Conservation (phyloP, 2,113 vertebrate genomes). For the Perca flavescens region DNA sequence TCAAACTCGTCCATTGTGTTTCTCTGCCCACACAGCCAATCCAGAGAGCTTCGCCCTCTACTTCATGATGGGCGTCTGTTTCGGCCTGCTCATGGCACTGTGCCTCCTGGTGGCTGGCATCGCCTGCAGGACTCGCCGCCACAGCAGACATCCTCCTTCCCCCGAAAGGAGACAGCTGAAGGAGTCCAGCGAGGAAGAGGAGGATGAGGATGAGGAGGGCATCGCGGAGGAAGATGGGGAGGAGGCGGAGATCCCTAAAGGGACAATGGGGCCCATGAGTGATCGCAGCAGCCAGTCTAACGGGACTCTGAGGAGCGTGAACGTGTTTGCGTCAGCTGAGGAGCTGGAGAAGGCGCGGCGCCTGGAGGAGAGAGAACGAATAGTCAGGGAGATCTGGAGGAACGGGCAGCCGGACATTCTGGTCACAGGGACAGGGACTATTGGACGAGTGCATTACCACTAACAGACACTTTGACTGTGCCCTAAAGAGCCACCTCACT, state of each 20-base stretch:
- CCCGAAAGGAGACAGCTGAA: conserved; percentile 79
- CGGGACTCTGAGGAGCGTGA: conserved; percentile 85
- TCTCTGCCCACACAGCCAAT: conserved; percentile 82
- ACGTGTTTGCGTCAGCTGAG: conserved; percentile 93
- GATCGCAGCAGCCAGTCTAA: conserved; percentile 80
- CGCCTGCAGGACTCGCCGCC: conserved; percentile 84
- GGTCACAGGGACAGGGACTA: conserved; percentile 87
- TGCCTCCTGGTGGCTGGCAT: conserved; percentile 92
- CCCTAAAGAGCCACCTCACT: not conserved
- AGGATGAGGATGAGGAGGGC: conserved; percentile 80
- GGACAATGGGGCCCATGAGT: conserved; percentile 59
- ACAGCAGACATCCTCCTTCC: conserved; percentile 39
- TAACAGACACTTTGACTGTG: conserved; percentile 69
- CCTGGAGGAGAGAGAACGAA: conserved; percentile 94
- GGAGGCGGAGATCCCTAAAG: conserved; percentile 73
- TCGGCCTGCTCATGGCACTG: conserved; percentile 92
- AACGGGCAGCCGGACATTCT: conserved; percentile 96
- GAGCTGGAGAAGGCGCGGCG: conserved; percentile 94
- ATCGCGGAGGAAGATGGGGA: conserved; percentile 48
- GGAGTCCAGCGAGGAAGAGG: conserved; percentile 81
- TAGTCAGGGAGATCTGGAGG: conserved; percentile 97
- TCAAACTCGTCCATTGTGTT: not conserved
- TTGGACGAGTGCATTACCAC: conserved; percentile 91
- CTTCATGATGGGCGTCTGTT: conserved; percentile 95
- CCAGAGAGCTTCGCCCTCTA: conserved; percentile 95